Percentiles rank a stretch among this genome's conserved stretches.
phyloP scores from a whole-genome alignment of 2,888 invertebrate genomes.

The Melieria crassipennis region DNA sequence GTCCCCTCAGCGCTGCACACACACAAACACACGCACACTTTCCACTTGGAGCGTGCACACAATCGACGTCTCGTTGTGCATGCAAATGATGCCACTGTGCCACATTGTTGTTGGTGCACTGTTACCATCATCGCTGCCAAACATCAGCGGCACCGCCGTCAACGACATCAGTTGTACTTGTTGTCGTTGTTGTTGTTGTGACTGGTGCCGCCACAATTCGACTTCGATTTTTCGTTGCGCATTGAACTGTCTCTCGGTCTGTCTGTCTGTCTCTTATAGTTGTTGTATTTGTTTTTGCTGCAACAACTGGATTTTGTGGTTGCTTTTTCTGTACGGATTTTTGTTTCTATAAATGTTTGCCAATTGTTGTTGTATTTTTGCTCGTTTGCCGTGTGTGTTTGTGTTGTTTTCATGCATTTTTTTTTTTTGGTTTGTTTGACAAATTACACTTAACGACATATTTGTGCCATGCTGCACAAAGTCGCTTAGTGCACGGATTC shows the following conservation, averaged over 20 bases:
- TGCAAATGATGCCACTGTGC: constrained; percentile 22
- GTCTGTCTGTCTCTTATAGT: not conserved
- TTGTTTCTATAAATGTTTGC: not conserved
- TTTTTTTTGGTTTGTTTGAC: not conserved
- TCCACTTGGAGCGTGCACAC: not conserved
- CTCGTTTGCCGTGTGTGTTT: not conserved
- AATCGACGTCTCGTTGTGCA: not conserved
- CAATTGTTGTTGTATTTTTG: not conserved
- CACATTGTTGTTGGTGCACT: not conserved
- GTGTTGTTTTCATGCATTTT: not conserved
- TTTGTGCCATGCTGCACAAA: too few species aligned
- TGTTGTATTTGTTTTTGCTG: not conserved
- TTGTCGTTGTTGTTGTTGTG: not conserved
- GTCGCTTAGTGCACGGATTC: too few species aligned
- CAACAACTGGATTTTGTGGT: not conserved
- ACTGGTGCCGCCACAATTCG: too few species aligned
- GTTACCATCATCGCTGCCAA: not conserved
- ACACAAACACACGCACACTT: constrained; percentile 3
- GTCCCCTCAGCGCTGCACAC: not conserved
- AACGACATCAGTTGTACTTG: constrained; percentile 4
- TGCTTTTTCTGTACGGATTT: not conserved
- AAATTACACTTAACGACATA: not conserved
- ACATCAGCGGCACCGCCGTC: constrained; percentile 2
- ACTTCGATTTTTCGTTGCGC: not conserved
- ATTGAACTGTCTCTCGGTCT: not conserved